A percentile compares a stretch with the other conserved stretches of the same genome.
phyloP scores from a whole-genome alignment of 1,140 invertebrate genomes.

The Sinella curviseta region DNA sequence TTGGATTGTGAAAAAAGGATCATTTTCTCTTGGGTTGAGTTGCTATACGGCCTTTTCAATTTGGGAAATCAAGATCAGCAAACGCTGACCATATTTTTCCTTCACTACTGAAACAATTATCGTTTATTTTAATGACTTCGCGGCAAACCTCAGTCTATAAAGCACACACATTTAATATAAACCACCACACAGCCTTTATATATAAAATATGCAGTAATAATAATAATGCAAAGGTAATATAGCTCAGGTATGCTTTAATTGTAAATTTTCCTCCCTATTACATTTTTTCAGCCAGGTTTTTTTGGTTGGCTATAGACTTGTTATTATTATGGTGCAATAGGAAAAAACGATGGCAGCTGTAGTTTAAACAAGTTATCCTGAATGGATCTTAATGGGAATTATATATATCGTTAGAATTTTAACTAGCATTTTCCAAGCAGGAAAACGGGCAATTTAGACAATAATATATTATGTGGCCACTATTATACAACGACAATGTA shows the following conservation, averaged over 20 bases:
- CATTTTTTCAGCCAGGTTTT: background rate
- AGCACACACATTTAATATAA: background rate
- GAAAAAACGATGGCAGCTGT: background rate
- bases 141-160: conserved; percentile 25
- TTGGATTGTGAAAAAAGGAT: conserved; percentile 7
- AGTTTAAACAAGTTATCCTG: conserved; percentile 15
- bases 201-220: background rate
- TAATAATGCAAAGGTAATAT: background rate
- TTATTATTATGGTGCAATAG: background rate
- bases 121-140: conserved; percentile 21
- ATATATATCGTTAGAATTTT: conserved; percentile 23
- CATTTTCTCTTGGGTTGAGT: background rate
- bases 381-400: conserved; percentile 15
- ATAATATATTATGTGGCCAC: background rate
- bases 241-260: conserved; percentile 16
- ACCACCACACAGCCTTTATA: background rate
- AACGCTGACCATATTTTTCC: conserved; percentile 18
- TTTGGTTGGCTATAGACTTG: background rate
- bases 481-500: too few species aligned
- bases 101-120: conserved; percentile 24
- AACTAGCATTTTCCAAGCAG: conserved; percentile 15
- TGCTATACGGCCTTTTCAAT: conserved; percentile 6
- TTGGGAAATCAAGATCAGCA: conserved; percentile 19
- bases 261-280: background rate
- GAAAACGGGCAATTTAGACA: conserved; percentile 25